Evolutionary conservation across 2,113 vertebrate species (phyloP).

Genomic region (Grus americana): DNA sequence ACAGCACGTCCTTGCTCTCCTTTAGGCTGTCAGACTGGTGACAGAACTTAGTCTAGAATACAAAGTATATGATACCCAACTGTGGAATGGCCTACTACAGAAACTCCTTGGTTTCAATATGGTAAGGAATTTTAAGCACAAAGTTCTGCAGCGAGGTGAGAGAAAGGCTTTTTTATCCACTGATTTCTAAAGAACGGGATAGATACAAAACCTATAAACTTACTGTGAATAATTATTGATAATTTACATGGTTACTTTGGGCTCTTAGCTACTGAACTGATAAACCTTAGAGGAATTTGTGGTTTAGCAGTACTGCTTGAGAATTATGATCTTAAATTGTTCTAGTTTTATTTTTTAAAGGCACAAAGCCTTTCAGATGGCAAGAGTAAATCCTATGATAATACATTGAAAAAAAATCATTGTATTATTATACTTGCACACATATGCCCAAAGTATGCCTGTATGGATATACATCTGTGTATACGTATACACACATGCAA

Average conservation of each 20-base stretch:
- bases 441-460: background rate
- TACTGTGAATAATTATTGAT: background rate
- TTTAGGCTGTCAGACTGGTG: constrained; percentile 88
- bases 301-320: background rate
- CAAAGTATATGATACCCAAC: constrained; percentile 84
- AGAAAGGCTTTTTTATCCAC: background rate
- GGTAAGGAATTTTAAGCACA: constrained; percentile 73
- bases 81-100: constrained; percentile 93
- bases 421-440: background rate
- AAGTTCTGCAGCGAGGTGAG: background rate
- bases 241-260: background rate
- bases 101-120: constrained; percentile 89
- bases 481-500: fast-evolving
- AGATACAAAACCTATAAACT: background rate
- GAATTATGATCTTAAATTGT: background rate
- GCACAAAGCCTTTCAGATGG: background rate
- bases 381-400: background rate
- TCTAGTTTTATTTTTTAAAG: background rate
- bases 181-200: background rate
- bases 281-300: background rate
- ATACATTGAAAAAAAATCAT: background rate
- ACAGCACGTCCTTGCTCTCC: background rate
- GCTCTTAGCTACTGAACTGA: background rate
- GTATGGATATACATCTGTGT: background rate
- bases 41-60: constrained; percentile 92